phyloP scores from a whole-genome alignment of 2,113 vertebrate species.

The Pachyramphus minor region DNA sequence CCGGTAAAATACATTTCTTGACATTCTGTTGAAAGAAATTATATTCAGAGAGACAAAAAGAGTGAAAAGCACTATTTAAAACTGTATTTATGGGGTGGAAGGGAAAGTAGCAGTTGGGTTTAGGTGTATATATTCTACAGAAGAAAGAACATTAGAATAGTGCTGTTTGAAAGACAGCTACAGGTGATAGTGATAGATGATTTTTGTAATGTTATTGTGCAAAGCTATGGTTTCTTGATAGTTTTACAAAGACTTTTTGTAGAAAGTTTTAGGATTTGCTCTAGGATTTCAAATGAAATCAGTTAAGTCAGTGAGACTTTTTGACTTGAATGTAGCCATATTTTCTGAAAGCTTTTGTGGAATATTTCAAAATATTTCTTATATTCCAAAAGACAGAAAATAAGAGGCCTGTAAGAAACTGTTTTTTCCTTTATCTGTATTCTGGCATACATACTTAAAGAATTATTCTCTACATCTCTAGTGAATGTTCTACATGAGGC shows the following conservation, averaged over 20 bases:
- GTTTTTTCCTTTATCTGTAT: neutral
- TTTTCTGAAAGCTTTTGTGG: neutral
- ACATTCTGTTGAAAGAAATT: neutral
- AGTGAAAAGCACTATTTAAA: neutral
- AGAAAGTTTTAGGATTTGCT: neutral
- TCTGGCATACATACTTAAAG: neutral
- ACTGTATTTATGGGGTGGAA: neutral
- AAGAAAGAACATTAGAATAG: neutral
- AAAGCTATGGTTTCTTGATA: neutral
- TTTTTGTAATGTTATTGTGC: neutral
- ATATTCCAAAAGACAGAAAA: neutral
- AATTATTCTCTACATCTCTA: neutral
- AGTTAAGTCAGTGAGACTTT: neutral
- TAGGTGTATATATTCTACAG: neutral
- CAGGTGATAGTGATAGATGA: neutral
- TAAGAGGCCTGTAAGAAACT: neutral
- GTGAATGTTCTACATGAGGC: neutral
- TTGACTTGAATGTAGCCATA: neutral
- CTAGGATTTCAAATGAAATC: neutral
- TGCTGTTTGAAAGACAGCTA: neutral
- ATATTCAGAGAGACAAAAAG: neutral
- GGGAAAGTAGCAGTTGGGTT: neutral
- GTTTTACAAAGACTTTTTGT: neutral
- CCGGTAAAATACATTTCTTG: neutral
- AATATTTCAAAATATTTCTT: neutral